Conservation (phyloP, 2,888 invertebrate species). For the Myopa testacea region DNA sequence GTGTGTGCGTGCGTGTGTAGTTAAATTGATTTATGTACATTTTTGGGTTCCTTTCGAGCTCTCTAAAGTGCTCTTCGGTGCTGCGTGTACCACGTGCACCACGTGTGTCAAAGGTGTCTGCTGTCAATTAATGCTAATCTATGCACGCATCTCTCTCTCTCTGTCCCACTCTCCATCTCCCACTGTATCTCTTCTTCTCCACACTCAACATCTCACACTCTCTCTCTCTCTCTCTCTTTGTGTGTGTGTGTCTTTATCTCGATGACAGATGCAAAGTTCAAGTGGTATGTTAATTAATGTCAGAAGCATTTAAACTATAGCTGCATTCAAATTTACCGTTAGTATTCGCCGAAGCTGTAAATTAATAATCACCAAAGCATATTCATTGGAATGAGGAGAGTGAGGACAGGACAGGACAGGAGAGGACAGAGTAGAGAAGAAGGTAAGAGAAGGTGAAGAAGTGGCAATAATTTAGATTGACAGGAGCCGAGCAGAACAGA, state of each 20-base stretch:
- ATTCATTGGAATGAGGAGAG: background rate
- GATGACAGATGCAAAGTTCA: constrained; percentile 21
- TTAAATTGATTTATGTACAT: background rate
- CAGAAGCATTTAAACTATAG: background rate
- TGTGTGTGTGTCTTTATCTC: background rate
- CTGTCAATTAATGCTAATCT: constrained; percentile 25
- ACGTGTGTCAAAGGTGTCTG: constrained; percentile 3
- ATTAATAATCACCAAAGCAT: background rate
- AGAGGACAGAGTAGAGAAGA: background rate
- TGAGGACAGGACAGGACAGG: background rate
- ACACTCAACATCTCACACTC: too few species aligned
- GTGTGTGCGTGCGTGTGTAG: background rate
- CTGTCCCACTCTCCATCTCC: too few species aligned
- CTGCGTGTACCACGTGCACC: too few species aligned
- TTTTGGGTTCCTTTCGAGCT: background rate
- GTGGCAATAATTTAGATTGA: too few species aligned
- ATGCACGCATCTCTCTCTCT: background rate
- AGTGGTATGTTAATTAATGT: constrained; percentile 19
- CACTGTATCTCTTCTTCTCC: too few species aligned
- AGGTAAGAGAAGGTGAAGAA: background rate
- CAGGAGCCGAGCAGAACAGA: too few species aligned
- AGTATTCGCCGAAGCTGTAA: background rate
- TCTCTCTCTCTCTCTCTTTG: too few species aligned
- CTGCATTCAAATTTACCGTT: background rate
- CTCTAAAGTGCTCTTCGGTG: background rate